Base-by-base conservation (phyloP, 1,140 invertebrate genomes). In the Meloidogyne hapla region DNA sequence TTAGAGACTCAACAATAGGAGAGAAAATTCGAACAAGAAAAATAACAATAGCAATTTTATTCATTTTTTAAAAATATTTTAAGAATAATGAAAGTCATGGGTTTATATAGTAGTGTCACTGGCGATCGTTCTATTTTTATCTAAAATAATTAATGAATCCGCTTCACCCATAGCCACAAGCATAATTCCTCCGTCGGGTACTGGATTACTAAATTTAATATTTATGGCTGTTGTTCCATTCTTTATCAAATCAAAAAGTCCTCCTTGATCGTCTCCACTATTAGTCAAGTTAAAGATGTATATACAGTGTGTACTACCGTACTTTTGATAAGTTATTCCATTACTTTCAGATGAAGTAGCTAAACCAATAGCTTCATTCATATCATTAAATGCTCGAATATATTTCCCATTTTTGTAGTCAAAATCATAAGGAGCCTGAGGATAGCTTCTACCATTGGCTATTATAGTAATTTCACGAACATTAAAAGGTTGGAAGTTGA, bases 331-430 rank as follows among this genome's bases (percentile, higher is more conserved):
- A n/a, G n/a, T n/a, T n/a, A n/a, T n/a, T n/a, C n/a, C n/a, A n/a
- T 75, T 75, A 61, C 21, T 48, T 75, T 75, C 74, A 12, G 21
- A n/a, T 1, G 66, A 72, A 40, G 77, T 75, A 1, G 70, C 38
- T 5, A 45, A 33, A 10, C 74, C 74, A 1, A 38, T 6, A n/a
- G n/a, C n/a, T 8, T 75, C 69, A 45, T 48, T 25, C 74, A 74
- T 45, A 23, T 75, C 74, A 40, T 75, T 25, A 64, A 48, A 75
- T 33, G 69, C 74, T 15, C 74, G 73, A 1, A 75, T 15, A 74
- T 76, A 76, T 74, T 40, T 76, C 1, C n/a, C 64, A 26, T 75
- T 73, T 73, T 65, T 18, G 40, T 23, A 75, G 63, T 75, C 74
- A 18, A 4, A n/a, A n/a, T n/a, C n/a, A n/a, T n/a, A n/a, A n/a